Conservation (phyloP, 1,140 invertebrate genomes). For the Paramacrobiotus metropolitanus region DNA sequence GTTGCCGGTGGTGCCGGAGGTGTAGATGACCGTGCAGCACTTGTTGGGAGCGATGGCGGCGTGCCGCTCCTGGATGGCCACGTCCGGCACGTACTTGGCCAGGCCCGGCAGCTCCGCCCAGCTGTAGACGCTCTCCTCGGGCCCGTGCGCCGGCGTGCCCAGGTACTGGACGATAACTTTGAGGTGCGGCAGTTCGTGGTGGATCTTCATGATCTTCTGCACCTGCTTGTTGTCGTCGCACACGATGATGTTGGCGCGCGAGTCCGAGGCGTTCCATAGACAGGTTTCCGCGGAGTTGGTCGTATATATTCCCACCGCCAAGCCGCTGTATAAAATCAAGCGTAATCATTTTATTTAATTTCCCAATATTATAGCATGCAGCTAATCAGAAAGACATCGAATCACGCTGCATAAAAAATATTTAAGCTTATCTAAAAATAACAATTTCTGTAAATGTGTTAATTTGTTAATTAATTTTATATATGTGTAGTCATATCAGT, state of each 20-base stretch:
- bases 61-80: too few species aligned
- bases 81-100: constrained; percentile 12
- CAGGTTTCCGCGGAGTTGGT: constrained; percentile 68
- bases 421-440: too few species aligned
- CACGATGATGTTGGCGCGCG: constrained; percentile 55
- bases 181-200: constrained; percentile 40
- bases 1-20: constrained; percentile 16
- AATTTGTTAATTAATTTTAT: too few species aligned
- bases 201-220: constrained; percentile 51
- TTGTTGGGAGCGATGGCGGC: too few species aligned
- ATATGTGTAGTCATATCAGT: too few species aligned
- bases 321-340: too few species aligned
- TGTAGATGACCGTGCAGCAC: too few species aligned
- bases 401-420: too few species aligned
- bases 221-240: constrained; percentile 68
- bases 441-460: too few species aligned
- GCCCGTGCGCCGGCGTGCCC: constrained; percentile 6
- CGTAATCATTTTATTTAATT: too few species aligned
- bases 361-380: too few species aligned
- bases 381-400: too few species aligned
- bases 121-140: constrained; percentile 12
- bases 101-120: constrained; percentile 15
- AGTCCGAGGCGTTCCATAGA: constrained; percentile 43
- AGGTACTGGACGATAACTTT: constrained; percentile 31
- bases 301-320: constrained; percentile 68